A percentile compares a stretch with the other conserved stretches of the same genome.
phyloP scores from a whole-genome alignment of 2,888 invertebrate genomes.

The Lepidocyrtinus sp. region DNA sequence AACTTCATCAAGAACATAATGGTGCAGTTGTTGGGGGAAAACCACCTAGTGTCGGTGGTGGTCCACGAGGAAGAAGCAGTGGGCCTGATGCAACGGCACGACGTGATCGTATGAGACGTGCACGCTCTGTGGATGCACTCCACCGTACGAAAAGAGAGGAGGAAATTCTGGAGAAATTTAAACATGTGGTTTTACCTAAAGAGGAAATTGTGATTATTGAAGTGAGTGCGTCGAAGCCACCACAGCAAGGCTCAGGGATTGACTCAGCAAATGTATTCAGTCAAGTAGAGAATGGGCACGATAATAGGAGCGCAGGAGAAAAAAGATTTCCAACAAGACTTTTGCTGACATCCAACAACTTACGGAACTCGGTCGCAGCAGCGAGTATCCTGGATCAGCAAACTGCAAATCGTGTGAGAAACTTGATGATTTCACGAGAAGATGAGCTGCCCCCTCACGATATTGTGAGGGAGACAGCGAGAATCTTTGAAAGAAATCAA shows the following conservation, averaged over 20 bases:
- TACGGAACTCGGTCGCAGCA: conserved; percentile 31
- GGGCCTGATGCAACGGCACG: conserved; percentile 53
- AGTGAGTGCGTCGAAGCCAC: conserved; percentile 68
- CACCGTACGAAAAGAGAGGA: conserved; percentile 70
- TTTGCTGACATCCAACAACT: conserved; percentile 42
- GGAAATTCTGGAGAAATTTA: conserved; percentile 69
- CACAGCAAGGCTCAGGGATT: conserved; percentile 45
- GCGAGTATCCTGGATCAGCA: conserved; percentile 54
- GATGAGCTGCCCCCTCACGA: conserved; percentile 90
- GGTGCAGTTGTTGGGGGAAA: conserved; percentile 50
- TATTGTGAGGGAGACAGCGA: conserved; percentile 87
- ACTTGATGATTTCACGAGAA: conserved; percentile 72
- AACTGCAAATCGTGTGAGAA: conserved; percentile 58
- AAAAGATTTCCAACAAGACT: conserved; percentile 51
- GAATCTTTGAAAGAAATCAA: conserved; percentile 83
- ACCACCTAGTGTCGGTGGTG: conserved; percentile 45
- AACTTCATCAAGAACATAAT: conserved; percentile 38
- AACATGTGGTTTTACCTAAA: conserved; percentile 68
- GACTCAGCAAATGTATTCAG: conserved; percentile 8
- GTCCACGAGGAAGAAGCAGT: conserved; percentile 74
- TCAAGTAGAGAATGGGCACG: conserved; percentile 25
- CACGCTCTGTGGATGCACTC: conserved; percentile 88
- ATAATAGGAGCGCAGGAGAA: conserved; percentile 30
- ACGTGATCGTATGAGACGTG: conserved; percentile 82
- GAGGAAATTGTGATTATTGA: conserved; percentile 70